Evolutionary conservation across 1,140 invertebrate species (phyloP), one percentile per base, ranked within the genome.

Genomic region (Drosophila serrata): DNA sequence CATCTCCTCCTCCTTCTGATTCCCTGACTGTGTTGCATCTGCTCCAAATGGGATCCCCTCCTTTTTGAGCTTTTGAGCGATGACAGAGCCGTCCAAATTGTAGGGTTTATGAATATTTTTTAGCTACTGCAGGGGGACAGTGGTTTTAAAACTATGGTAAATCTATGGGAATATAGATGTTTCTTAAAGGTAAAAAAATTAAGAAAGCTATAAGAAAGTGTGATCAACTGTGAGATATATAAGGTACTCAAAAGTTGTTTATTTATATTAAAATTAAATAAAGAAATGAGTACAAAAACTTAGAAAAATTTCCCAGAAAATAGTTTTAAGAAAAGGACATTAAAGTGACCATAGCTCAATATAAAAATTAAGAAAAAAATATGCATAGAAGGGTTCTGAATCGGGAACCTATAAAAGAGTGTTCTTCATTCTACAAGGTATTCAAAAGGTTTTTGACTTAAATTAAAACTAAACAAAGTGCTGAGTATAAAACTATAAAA

Each of bases 51-150:
- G 39, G 40, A 64, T 57, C 61, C 7, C 37, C 49, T 42, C 33
- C 6, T 37, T 37, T 29, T 39, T 29, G 24, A 61, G 35, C 60
- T 12, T 15, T 17, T 46, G 24, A 42, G 27, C 51, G 56, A 35
- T 70, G 75, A 63, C 63, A 63, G 51, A 82, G 86, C 19, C 69
- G 79, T 40, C 74, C 65, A 82, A 87, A 87, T 87, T 80, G 84
- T 69, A 70, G 76, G 84, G 60, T 69, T 51, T 48, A 49, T 24
- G 39, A 55, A 49, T 82, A 88, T 82, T 82, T 88, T 77, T 87
- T 7, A 87, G 82, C 84, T 55, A 53, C 70, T 59, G 63, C 24
- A 19, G 7, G 11, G 11, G 24, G 3, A 79, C 76, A 62, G 64
- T 79, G 74, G 53, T 3, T 35, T 27, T 27, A 2, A 13, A 19